Conservation (phyloP, 1,140 invertebrate genomes). For the Drosophila mojavensis region DNA sequence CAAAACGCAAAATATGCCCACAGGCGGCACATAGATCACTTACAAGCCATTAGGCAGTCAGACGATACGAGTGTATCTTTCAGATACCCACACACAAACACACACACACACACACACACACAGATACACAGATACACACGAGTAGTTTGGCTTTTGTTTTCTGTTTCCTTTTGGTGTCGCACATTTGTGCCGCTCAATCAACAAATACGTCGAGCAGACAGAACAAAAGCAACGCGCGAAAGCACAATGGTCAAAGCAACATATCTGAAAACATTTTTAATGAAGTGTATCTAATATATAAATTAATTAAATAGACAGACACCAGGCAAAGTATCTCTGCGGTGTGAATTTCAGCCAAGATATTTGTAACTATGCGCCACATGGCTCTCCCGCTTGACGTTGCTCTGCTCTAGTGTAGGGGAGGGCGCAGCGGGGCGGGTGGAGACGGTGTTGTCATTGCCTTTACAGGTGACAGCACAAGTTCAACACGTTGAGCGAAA, state of each 20-base stretch:
- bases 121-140: background rate
- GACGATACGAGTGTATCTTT: conserved; percentile 29
- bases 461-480: conserved; percentile 80
- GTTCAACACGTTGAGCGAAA: conserved; percentile 76
- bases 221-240: conserved; percentile 22
- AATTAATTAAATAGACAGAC: conserved; percentile 74
- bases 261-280: conserved; percentile 61
- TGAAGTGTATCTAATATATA: conserved; percentile 81
- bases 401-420: background rate
- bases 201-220: conserved; percentile 50
- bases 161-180: conserved; percentile 14
- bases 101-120: conserved; percentile 16
- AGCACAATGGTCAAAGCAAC: conserved; percentile 8
- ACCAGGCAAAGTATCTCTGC: conserved; percentile 41
- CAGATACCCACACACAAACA: conserved; percentile 21
- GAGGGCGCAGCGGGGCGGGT: background rate
- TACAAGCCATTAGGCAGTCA: conserved; percentile 64
- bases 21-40: conserved; percentile 56
- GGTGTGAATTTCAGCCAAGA: conserved; percentile 67
- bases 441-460: conserved; percentile 51
- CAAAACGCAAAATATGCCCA: background rate
- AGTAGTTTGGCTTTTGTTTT: background rate
- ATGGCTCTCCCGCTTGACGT: conserved; percentile 3
- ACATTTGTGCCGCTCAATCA: conserved; percentile 72
- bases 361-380: conserved; percentile 55